These are phyloP conservation scores for Cataglyphis rosenhaueri DNA, from an alignment of 2,888 invertebrate genomes.

Conservation along the genomic window DNA sequence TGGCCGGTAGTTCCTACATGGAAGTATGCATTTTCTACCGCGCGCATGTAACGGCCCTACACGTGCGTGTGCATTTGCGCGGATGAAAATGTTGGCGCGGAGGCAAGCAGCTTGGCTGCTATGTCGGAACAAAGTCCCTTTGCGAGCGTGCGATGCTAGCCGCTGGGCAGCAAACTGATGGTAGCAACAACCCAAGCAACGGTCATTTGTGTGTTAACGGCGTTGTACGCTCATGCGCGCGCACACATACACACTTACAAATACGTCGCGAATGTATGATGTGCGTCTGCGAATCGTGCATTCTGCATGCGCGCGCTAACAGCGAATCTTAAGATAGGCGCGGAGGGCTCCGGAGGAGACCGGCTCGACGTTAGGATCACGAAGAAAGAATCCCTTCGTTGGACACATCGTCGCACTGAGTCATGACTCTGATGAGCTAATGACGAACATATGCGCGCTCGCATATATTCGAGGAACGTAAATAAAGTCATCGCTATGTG, in stretches of 20 bases:
- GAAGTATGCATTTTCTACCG: slow-evolving; percentile 63
- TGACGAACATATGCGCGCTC: slow-evolving; percentile 69
- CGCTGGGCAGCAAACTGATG: slow-evolving; percentile 70
- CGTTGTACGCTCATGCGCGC: slow-evolving; percentile 44
- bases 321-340: slow-evolving; percentile 68
- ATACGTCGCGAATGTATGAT: slow-evolving; percentile 48
- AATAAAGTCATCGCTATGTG: slow-evolving; percentile 58
- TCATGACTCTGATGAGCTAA: slow-evolving; percentile 72
- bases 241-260: not conserved
- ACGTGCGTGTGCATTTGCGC: slow-evolving; percentile 34
- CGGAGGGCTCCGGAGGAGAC: slow-evolving; percentile 5
- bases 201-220: slow-evolving; percentile 68
- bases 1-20: slow-evolving; percentile 63
- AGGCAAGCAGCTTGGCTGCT: slow-evolving; percentile 47
- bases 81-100: slow-evolving; percentile 66
- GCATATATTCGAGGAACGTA: slow-evolving; percentile 50
- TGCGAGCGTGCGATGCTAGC: slow-evolving; percentile 61
- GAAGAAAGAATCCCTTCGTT: slow-evolving; percentile 73
- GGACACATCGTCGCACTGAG: slow-evolving; percentile 59
- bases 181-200: slow-evolving; percentile 69
- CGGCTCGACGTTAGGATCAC: slow-evolving; percentile 58
- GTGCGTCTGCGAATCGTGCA: slow-evolving; percentile 68
- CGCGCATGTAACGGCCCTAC: slow-evolving; percentile 15
- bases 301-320: slow-evolving; percentile 63
- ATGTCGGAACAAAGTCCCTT: slow-evolving; percentile 67